Evolutionary conservation across 35 echinoderm and acorn worm genomes (phyloP), one percentile per base, ranked within the genome.

Genomic region (Heliocidaris erythrogramma): DNA sequence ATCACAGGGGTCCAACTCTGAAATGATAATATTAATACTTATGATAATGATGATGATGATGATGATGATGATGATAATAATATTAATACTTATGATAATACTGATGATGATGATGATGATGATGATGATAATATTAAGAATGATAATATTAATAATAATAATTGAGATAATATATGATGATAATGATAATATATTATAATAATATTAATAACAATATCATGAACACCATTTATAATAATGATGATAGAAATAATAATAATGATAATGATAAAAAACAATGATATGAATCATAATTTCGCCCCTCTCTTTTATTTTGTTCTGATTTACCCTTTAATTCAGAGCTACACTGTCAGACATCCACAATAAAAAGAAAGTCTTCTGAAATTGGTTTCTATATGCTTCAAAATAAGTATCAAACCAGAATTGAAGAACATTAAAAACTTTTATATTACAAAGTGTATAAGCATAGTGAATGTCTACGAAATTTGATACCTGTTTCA

Each of bases 1-100:
- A 1, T 88, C 87, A 85, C 97, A 98, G 7, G 96, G 93, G 71
- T 98, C 91, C 91, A 92, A 59, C 47, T 52, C 91, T 92, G 91
- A 92, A 59, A 50, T 42, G 7, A 32, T 14, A 9, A 42, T 3
- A 42, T 42, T 42, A 3, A 42, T 42, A 42, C 14, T 18, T 18
- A 84, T 18, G 65, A 84, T 84, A 18, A 18, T 84, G 2, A 0
- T 84, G 14, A n/a, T 14, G 65, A n/a, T 14, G 65, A n/a, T 14
- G 65, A 84, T 14, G 65, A n/a, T 14, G 65, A 84, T 14, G 65
- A 84, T 42, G 35, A 42, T 42, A 3, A 42, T 42, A 3, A 42
- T 42, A 42, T 42, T 42, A 3, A 42, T 42, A 42, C 14, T 18
- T 18, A 84, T 18, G 65, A 42, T 42, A 3, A 42, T 42, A 3